A percentile compares a stretch with the other conserved stretches of the same genome.
Conservation (phyloP, 64 coral and sea anemone species). For the Pocillopora verrucosa region DNA sequence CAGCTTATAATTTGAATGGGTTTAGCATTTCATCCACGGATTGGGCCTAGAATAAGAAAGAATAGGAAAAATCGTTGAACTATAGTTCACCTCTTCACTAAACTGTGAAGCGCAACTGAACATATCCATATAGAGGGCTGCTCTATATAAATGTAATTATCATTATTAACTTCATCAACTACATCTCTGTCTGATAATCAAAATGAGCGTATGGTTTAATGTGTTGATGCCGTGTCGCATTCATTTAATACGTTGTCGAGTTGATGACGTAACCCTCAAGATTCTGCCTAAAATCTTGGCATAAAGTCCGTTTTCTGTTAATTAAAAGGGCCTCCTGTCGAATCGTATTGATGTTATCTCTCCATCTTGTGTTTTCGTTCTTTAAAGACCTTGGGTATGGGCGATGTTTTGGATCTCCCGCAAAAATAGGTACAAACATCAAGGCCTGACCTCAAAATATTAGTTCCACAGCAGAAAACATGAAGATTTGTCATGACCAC, state of each 20-base stretch:
- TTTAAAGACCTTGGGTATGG: too few species aligned
- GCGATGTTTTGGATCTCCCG: too few species aligned
- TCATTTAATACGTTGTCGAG: neutral
- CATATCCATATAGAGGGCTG: too few species aligned
- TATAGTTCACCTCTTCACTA: too few species aligned
- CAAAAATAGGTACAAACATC: too few species aligned
- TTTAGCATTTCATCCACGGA: too few species aligned
- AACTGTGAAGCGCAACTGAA: too few species aligned
- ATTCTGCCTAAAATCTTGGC: neutral
- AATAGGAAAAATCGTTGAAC: too few species aligned
- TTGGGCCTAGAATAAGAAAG: too few species aligned
- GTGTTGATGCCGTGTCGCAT: neutral
- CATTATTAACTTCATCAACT: too few species aligned
- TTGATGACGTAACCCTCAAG: neutral
- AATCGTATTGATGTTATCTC: neutral
- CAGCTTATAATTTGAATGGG: too few species aligned
- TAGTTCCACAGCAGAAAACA: conserved; percentile 13
- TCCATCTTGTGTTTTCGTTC: neutral
- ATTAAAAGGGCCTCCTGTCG: neutral
- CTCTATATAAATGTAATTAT: too few species aligned
- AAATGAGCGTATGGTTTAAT: conserved; percentile 26
- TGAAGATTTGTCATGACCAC: neutral
- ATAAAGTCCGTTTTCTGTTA: neutral
- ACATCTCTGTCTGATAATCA: neutral
- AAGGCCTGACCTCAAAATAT: neutral